Evolutionary conservation across 2,888 invertebrate genomes (phyloP), one percentile per base, ranked within the genome.

Genomic region (Hypselothyrea guttata): DNA sequence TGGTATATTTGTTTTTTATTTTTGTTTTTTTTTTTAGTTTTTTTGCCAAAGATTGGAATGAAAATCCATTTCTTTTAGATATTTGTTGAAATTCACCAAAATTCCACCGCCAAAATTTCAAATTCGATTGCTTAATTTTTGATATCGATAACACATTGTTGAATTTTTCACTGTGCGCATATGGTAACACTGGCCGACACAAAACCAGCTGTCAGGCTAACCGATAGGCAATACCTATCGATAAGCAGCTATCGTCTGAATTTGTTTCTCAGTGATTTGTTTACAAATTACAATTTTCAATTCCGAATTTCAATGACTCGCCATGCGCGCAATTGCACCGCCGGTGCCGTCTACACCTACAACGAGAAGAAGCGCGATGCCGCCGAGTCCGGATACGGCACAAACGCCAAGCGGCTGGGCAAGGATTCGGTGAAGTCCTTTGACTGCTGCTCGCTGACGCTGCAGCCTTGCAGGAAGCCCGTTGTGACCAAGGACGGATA

Each of bases 301-400:
- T 38, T n/a, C n/a, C n/a, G 5, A 22, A 22, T n/a, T n/a, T n/a
- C n/a, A 59, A 97, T 97, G 97, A 97, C 97, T 0, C 93, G 99
- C 49, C 99, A 99, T 88, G 99, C 98, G 7, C 94, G 97, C 89
- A 99, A 99, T 91, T 97, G 97, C 86, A 99, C 99, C 1, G 99
- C 99, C 0, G 97, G 98, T 54, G 97, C 98, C 7, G 98, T 99
- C 7, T 99, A 99, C 89, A 98, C 99, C 0, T 99, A 99, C 85
- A 97, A 98, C 84, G 99, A 99, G 88, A 97, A 98, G 90, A 96
- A 97, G 89, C 97, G 97, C 88, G 99, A 99, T 88, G 97, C 98
- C 1, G 93, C 95, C 35, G 94, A 95, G 7, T 98, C 98, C 9
- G 99, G 99, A 5, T 99, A 98, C 90, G 98, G 96, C 0, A 77